Conservation (phyloP, 2,888 invertebrate genomes). For the Cerastoderma edule region DNA sequence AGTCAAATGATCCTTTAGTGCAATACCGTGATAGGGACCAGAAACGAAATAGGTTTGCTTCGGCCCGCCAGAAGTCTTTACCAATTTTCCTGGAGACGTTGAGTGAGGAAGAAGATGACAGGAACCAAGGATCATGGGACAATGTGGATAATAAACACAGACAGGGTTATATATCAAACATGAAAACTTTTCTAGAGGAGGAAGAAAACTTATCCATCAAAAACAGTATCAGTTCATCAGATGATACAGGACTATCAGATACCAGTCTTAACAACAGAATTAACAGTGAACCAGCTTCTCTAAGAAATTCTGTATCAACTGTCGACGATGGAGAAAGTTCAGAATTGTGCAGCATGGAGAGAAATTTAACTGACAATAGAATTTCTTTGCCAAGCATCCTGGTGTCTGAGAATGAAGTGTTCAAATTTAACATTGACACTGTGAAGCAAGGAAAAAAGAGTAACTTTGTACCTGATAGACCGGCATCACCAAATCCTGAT, state of each 20-base stretch:
- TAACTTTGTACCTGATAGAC: background rate
- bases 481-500: slow-evolving; percentile 43
- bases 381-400: slow-evolving; percentile 54
- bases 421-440: background rate
- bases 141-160: background rate
- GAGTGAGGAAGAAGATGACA: slow-evolving; percentile 74
- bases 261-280: slow-evolving; percentile 24
- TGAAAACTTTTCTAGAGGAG: slow-evolving; percentile 45
- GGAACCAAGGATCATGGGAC: background rate
- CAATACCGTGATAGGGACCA: slow-evolving; percentile 33
- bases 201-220: slow-evolving; percentile 32
- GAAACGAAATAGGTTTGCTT: slow-evolving; percentile 63
- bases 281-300: slow-evolving; percentile 4
- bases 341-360: slow-evolving; percentile 1
- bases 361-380: background rate
- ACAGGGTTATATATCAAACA: slow-evolving; percentile 15
- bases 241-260: slow-evolving; percentile 30
- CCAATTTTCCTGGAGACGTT: slow-evolving; percentile 76
- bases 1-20: slow-evolving; percentile 25
- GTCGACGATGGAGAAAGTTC: background rate
- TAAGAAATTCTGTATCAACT: slow-evolving; percentile 12
- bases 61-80: slow-evolving; percentile 74
- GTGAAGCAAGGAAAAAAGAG: background rate
- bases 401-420: slow-evolving; percentile 50
- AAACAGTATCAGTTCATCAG: slow-evolving; percentile 22